Conservation (phyloP, 2,113 vertebrate species). For the Dolichallabes microphthalmus region DNA sequence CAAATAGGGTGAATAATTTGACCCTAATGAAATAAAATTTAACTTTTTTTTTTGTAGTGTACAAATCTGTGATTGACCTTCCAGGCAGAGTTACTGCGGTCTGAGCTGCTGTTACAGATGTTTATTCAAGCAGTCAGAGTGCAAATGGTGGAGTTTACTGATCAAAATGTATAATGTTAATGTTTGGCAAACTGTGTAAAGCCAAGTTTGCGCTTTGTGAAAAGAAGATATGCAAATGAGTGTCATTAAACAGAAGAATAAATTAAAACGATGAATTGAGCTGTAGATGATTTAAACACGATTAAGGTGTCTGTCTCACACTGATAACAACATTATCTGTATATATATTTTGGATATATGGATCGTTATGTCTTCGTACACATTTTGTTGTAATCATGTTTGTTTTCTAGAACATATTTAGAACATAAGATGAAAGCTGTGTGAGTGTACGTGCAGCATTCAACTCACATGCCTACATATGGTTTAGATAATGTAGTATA, state of each 20-base stretch:
- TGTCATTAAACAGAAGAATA: neutral
- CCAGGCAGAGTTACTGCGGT: neutral
- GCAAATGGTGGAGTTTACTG: no score
- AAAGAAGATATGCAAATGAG: no score
- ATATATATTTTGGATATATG: neutral
- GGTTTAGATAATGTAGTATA: constrained; percentile 6
- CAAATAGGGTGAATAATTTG: no score
- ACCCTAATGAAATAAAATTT: no score
- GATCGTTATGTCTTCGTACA: neutral
- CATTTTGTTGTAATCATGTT: neutral
- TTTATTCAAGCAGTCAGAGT: neutral
- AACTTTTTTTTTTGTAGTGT: no score
- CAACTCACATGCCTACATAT: neutral
- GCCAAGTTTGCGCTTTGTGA: no score
- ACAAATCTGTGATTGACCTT: neutral
- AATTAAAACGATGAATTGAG: neutral
- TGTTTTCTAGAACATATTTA: neutral
- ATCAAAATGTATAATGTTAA: no score
- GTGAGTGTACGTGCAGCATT: neutral
- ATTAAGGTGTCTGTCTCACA: neutral
- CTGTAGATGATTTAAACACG: neutral
- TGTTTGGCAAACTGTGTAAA: no score
- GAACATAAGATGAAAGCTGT: neutral
- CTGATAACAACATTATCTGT: neutral
- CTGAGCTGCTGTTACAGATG: neutral